Evolutionary conservation across 1,140 invertebrate species (phyloP), one percentile per base, ranked within the genome.

Genomic region (Hylaeus anthracinus): DNA sequence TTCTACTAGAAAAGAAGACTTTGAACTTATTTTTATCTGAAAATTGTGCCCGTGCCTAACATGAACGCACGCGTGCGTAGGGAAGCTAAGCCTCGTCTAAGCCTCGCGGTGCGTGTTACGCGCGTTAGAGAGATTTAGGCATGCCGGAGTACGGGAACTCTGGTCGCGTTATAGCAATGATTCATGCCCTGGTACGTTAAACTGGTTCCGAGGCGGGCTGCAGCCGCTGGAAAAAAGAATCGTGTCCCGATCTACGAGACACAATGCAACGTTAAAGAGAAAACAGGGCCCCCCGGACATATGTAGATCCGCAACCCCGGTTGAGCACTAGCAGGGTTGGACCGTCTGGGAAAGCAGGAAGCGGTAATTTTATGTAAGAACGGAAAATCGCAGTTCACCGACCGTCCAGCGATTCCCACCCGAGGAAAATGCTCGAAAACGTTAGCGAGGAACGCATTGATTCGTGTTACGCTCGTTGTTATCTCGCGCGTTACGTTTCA

Each of bases 181-280:
- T 89, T 90, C 89, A 90, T 85, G 66, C 70, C 10, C 82, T 80
- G 85, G 81, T 89, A 89, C 82, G 79, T 88, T 75, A 88, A 90
- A 90, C 89, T 90, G 89, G 88, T 90, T 90, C 67, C 81, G 78
- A 71, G 72, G 63, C 77, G 71, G 65, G 58, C 69, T 61, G 81
- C 80, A 61, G 61, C 60, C 55, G 69, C 48, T 51, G n/a, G 48
- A 26, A 39, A 76, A 79, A 64, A 79, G 71, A 61, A 72, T 56
- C 69, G 26, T 12, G 77, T 72, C 78, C 73, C 63, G 76, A 73
- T 88, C 81, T 76, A 74, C 72, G 72, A 67, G 85, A 88, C 86
- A 83, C 85, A 86, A 85, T 88, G 79, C 79, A 72, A 79, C 60
- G 72, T 63, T 79, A 77, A 41, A 80, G 84, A 79, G 84, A 86